phyloP scores from a whole-genome alignment of 1,140 invertebrate species.

The Paraescarpia echinospica region DNA sequence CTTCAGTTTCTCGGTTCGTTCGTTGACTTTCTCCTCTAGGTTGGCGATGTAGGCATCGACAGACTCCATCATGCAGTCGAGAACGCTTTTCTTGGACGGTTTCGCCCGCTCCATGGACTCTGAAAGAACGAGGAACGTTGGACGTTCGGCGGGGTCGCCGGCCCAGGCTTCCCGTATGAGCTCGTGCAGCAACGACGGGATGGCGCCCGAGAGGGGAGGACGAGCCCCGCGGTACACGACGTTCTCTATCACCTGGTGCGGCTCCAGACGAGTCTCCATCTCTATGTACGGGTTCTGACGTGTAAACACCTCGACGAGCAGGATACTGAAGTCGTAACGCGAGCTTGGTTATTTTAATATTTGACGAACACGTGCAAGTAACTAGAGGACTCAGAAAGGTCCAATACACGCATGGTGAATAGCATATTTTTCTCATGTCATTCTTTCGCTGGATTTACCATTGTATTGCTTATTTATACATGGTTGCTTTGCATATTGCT shows the following conservation, averaged over 20 bases:
- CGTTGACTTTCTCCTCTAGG: background rate
- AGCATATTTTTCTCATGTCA: background rate
- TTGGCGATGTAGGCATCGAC: background rate
- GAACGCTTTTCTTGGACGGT: conserved; percentile 21
- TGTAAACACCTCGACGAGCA: conserved; percentile 22
- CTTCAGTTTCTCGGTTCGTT: conserved; percentile 21
- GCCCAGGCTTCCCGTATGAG: background rate
- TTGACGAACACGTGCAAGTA: background rate
- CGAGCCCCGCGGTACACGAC: background rate
- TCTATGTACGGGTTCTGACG: conserved; percentile 10
- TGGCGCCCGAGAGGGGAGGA: background rate
- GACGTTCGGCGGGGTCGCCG: background rate
- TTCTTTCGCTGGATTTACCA: no score
- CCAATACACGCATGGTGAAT: background rate
- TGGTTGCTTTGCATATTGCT: background rate
- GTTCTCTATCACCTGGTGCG: conserved; percentile 5
- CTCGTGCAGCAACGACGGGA: background rate
- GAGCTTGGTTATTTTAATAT: conserved; percentile 15
- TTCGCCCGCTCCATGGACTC: conserved; percentile 15
- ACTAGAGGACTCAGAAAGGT: no score
- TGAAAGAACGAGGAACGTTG: background rate
- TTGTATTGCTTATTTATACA: no score
- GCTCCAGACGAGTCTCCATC: background rate
- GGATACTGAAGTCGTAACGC: conserved; percentile 21
- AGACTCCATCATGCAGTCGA: conserved; percentile 25